Conservation (phyloP, 2,113 vertebrate species). For the Lutjanus erythropterus region DNA sequence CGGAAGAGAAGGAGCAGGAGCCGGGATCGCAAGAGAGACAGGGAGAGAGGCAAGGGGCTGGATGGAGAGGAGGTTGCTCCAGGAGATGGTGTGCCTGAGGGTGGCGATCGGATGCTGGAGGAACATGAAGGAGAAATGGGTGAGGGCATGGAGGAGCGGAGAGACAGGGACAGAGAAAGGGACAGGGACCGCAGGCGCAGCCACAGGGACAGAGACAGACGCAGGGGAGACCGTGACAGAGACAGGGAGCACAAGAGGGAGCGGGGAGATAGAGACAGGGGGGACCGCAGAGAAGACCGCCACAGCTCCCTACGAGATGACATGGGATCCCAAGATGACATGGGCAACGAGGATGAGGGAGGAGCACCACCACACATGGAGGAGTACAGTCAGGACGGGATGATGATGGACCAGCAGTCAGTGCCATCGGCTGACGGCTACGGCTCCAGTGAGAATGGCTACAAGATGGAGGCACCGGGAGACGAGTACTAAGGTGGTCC, state of each 20-base stretch:
- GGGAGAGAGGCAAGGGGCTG: constrained; percentile 84
- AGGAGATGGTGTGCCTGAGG: constrained; percentile 69
- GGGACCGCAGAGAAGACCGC: constrained; percentile 82
- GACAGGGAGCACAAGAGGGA: constrained; percentile 87
- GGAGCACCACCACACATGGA: constrained; percentile 71
- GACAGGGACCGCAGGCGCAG: constrained; percentile 83
- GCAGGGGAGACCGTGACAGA: constrained; percentile 86
- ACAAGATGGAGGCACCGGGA: constrained; percentile 87
- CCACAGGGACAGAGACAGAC: constrained; percentile 82
- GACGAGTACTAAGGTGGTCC: constrained; percentile 84
- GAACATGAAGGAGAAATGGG: constrained; percentile 85
- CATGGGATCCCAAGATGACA: constrained; percentile 80
- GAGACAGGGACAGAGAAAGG: constrained; percentile 84
- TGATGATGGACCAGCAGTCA: constrained; percentile 88
- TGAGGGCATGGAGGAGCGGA: constrained; percentile 77
- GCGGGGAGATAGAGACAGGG: constrained; percentile 85
- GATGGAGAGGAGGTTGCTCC: constrained; percentile 79
- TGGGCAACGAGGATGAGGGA: constrained; percentile 81
- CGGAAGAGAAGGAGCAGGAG: constrained; percentile 83
- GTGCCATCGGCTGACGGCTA: constrained; percentile 88
- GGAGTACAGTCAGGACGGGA: constrained; percentile 89
- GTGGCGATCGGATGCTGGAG: constrained; percentile 77
- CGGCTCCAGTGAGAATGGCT: constrained; percentile 92
- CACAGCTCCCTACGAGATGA: constrained; percentile 75
- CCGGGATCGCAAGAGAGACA: constrained; percentile 85